Evolutionary conservation across 1,140 invertebrate species (phyloP).

Genomic region (Drosophila sucinea): DNA sequence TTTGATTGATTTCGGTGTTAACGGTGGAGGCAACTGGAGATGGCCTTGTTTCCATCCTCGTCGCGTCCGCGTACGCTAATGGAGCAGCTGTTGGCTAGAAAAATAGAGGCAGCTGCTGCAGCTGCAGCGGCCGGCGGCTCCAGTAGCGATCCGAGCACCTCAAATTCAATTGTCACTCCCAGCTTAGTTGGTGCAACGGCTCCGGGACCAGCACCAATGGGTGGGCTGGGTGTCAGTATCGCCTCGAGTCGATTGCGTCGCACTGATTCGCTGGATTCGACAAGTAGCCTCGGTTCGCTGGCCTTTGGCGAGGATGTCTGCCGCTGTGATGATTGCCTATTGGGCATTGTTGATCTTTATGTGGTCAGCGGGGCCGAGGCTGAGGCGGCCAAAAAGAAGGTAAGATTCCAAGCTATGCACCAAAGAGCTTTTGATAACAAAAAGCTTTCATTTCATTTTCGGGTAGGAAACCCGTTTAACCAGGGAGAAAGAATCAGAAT

Average conservation of each 20-base stretch:
- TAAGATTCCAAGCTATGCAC: slow-evolving; percentile 66
- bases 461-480: too few relatives aligned
- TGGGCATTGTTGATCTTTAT: slow-evolving; percentile 90
- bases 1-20: slow-evolving; percentile 6
- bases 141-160: slow-evolving; percentile 84
- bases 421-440: background rate
- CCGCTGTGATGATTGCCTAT: slow-evolving; percentile 91
- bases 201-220: background rate
- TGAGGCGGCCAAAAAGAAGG: slow-evolving; percentile 88
- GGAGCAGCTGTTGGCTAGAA: slow-evolving; percentile 90
- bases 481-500: too few relatives aligned
- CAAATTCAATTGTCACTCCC: slow-evolving; percentile 85
- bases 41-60: slow-evolving; percentile 83
- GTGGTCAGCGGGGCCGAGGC: slow-evolving; percentile 85
- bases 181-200: slow-evolving; percentile 74
- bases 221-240: slow-evolving; percentile 17
- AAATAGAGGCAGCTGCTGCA: slow-evolving; percentile 86
- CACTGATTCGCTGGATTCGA: slow-evolving; percentile 91
- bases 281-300: slow-evolving; percentile 88
- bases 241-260: slow-evolving; percentile 84
- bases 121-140: slow-evolving; percentile 19
- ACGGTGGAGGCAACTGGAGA: slow-evolving; percentile 14
- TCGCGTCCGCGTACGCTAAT: slow-evolving; percentile 87
- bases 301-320: slow-evolving; percentile 88
- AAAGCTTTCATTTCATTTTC: too few relatives aligned